Conservation (phyloP, 2,113 vertebrate genomes). For the Okapia johnstoni region DNA sequence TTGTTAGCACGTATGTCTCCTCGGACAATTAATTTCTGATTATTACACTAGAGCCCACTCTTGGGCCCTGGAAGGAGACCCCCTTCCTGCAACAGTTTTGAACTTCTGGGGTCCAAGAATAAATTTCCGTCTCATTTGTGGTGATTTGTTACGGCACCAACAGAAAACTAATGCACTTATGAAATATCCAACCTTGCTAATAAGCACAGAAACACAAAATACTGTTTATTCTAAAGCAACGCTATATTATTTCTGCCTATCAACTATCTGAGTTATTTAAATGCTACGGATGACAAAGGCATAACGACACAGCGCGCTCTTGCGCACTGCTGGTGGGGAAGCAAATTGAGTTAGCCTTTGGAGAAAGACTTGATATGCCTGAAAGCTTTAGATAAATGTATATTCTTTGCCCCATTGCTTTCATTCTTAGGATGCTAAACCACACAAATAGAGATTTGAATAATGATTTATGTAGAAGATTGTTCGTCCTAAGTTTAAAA, state of each 20-base stretch:
- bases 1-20: not conserved
- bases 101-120: not conserved
- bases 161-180: not conserved
- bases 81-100: not conserved
- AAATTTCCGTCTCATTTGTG: not conserved
- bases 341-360: not conserved
- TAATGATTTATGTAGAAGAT: not conserved
- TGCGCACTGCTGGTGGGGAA: not conserved
- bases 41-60: not conserved
- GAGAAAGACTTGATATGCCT: not conserved
- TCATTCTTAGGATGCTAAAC: not conserved
- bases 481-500: not conserved
- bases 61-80: not conserved
- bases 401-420: not conserved
- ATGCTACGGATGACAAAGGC: not conserved
- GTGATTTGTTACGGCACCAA: not conserved
- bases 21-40: not conserved
- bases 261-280: not conserved
- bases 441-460: not conserved
- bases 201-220: not conserved
- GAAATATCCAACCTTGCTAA: not conserved
- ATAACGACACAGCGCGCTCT: rapidly evolving
- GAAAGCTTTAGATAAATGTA: not conserved
- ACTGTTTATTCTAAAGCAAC: not conserved
- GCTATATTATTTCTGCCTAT: not conserved